phyloP scores from a whole-genome alignment of 2,113 vertebrate genomes.

The Eleginops maclovinus region DNA sequence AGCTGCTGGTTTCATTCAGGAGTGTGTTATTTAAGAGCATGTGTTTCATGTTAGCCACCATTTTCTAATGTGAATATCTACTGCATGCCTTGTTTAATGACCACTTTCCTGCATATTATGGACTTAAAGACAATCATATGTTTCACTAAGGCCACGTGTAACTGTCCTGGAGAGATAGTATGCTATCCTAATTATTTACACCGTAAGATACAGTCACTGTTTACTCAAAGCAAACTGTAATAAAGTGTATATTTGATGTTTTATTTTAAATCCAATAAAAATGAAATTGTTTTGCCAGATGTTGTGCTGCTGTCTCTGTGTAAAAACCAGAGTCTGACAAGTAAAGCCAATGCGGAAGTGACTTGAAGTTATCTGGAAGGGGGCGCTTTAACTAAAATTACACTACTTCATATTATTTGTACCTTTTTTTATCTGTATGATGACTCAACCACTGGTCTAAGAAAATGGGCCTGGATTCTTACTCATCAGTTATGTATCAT shows the following conservation, averaged over 20 bases:
- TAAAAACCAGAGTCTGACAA: background rate
- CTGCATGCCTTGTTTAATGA: constrained; percentile 73
- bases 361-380: no score
- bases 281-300: constrained; percentile 13
- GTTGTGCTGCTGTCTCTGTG: constrained; percentile 7
- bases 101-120: constrained; percentile 48
- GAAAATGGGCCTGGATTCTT: no score
- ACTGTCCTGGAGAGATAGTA: background rate
- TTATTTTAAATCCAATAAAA: constrained; percentile 64
- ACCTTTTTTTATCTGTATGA: no score
- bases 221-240: constrained; percentile 46
- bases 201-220: background rate
- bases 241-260: constrained; percentile 70
- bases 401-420: no score
- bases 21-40: constrained; percentile 57
- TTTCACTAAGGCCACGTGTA: constrained; percentile 4
- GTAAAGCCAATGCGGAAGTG: no score
- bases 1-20: constrained; percentile 48
- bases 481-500: no score
- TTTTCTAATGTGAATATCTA: constrained; percentile 62
- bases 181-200: constrained; percentile 31
- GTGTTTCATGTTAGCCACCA: constrained; percentile 72
- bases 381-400: no score
- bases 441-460: no score
- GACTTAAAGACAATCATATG: constrained; percentile 34